Evolutionary conservation across 2,113 vertebrate genomes (phyloP).

Genomic region (Zosterops borbonicus): DNA sequence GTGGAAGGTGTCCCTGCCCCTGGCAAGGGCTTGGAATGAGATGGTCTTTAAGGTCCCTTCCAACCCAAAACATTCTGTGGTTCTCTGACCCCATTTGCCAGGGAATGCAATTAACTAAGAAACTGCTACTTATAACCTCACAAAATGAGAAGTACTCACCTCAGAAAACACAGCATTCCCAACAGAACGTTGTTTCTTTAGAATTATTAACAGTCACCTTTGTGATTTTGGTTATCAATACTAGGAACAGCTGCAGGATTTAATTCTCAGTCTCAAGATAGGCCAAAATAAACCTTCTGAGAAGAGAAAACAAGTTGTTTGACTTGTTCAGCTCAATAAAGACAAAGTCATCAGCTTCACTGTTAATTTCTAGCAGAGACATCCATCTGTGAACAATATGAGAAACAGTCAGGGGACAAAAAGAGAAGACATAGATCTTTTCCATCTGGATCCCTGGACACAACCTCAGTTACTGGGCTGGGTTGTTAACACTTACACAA

Average conservation of each 20-base stretch:
- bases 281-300: constrained; percentile 15
- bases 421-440: not conserved
- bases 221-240: not conserved
- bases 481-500: not conserved
- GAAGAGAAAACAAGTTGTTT: constrained; percentile 18
- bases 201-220: not conserved
- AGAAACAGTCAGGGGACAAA: not conserved
- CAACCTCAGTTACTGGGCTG: not conserved
- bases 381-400: not conserved
- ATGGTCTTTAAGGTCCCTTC: not conserved
- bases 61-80: not conserved
- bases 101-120: not conserved
- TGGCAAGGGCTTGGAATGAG: not conserved
- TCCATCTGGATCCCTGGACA: not conserved
- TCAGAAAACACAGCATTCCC: not conserved
- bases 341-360: not conserved
- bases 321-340: constrained; percentile 12
- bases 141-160: not conserved
- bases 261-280: not conserved
- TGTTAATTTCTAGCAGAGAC: constrained; percentile 29
- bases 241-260: not conserved
- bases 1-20: not conserved
- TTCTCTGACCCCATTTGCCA: not conserved
- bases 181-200: not conserved
- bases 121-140: not conserved